phyloP scores from a whole-genome alignment of 2,888 invertebrate genomes.

The Petrolisthes manimaculis region DNA sequence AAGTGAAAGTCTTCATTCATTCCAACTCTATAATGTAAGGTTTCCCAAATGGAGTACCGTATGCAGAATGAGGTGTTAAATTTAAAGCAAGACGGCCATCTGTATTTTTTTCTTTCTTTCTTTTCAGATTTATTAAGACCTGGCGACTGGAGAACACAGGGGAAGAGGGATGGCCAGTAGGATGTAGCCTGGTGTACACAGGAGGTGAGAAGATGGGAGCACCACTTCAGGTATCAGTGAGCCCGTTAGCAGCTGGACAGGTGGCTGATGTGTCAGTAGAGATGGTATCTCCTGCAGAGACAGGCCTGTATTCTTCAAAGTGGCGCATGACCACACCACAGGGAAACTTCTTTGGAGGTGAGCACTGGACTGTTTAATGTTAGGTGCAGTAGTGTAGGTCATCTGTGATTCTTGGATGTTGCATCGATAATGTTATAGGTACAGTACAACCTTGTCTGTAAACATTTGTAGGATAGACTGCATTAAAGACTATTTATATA shows the following conservation, averaged over 20 bases:
- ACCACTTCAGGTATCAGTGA: conserved; percentile 75
- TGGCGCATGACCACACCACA: conserved; percentile 90
- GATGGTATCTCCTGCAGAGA: conserved; percentile 81
- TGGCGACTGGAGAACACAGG: conserved; percentile 93
- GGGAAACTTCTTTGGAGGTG: conserved; percentile 94
- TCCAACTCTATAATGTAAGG: neutral
- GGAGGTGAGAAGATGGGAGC: conserved; percentile 78
- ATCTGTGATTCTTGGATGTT: no score
- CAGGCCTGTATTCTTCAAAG: conserved; percentile 85
- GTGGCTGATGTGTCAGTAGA: conserved; percentile 82
- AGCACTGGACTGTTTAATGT: conserved; percentile 63
- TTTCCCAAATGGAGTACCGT: neutral
- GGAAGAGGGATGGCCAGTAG: conserved; percentile 86
- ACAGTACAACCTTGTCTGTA: no score
- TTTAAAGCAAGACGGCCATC: neutral
- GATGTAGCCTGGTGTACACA: conserved; percentile 80
- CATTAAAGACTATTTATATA: no score
- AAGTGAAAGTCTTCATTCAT: no score
- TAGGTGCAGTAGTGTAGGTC: no score
- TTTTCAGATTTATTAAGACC: conserved; percentile 82
- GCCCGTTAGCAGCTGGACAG: conserved; percentile 82
- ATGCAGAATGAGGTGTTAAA: neutral
- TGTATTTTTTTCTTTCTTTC: conserved; percentile 16
- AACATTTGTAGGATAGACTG: no score
- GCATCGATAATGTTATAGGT: no score